These are phyloP conservation scores for Coelogynopora nodosa DNA, from an alignment of 2,888 invertebrate genomes.

Conservation along the genomic window DNA sequence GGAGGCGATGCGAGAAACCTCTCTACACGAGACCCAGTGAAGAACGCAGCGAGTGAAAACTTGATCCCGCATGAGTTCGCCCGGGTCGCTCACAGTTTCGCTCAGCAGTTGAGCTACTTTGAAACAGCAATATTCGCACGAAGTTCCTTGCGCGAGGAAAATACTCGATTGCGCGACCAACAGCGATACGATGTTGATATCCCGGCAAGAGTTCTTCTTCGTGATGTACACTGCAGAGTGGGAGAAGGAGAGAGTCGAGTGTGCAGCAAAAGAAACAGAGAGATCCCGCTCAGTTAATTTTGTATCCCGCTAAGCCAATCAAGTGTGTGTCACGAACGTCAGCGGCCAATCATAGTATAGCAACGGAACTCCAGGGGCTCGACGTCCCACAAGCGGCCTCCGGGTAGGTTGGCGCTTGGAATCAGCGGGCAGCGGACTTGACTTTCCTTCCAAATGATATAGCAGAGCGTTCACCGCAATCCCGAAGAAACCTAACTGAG, in stretches of 20 bases:
- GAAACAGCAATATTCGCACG: not conserved
- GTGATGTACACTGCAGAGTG: not conserved
- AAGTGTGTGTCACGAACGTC: not conserved
- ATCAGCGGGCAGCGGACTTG: conserved; percentile 31
- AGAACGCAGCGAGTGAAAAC: not conserved
- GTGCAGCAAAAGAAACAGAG: not conserved
- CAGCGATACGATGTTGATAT: not conserved
- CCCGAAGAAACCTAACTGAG: not conserved
- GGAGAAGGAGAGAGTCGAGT: not conserved
- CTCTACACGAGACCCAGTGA: too few species aligned
- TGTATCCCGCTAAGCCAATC: not conserved
- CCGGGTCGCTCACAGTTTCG: not conserved
- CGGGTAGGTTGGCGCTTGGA: conserved; percentile 14
- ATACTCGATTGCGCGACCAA: not conserved
- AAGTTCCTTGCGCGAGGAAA: not conserved
- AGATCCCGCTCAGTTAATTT: not conserved
- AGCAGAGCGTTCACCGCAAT: not conserved
- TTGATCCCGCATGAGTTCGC: not conserved
- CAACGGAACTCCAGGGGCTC: not conserved
- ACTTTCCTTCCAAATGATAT: not conserved
- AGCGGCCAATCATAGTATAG: not conserved
- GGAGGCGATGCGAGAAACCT: too few species aligned
- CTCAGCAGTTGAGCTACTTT: not conserved
- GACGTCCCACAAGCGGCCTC: conserved; percentile 16
- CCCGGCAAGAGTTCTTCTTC: not conserved